Evolutionary conservation across 1,140 invertebrate species (phyloP).

Genomic region (Monochamus saltuarius): DNA sequence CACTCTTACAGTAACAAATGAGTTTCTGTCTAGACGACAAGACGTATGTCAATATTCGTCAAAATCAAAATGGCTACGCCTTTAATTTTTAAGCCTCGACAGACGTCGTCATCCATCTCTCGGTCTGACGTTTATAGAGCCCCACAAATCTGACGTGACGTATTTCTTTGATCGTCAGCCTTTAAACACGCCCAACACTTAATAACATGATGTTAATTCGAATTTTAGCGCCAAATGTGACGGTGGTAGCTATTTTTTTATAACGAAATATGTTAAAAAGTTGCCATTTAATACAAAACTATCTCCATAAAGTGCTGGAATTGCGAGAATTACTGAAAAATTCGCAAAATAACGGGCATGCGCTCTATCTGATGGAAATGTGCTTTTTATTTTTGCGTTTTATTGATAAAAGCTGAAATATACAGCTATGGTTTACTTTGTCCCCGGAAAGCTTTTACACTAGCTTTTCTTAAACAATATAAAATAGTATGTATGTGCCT

Average conservation of each 20-base stretch:
- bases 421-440: too few relatives aligned
- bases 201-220: constrained; percentile 32
- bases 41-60: constrained; percentile 55
- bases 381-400: constrained; percentile 12
- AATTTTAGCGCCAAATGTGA: constrained; percentile 28
- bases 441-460: too few relatives aligned
- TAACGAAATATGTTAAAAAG: not conserved
- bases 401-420: constrained; percentile 1
- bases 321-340: not conserved
- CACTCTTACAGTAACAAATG: constrained; percentile 52
- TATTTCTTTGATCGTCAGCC: constrained; percentile 23
- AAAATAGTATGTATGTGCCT: too few relatives aligned
- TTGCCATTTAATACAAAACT: constrained; percentile 3
- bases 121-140: not conserved
- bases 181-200: constrained; percentile 42
- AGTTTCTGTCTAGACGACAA: constrained; percentile 53
- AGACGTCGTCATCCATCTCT: constrained; percentile 16
- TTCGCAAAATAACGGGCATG: constrained; percentile 26
- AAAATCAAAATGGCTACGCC: constrained; percentile 54
- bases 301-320: not conserved
- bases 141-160: constrained; percentile 12
- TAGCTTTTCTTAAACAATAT: too few relatives aligned
- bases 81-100: constrained; percentile 42
- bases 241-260: not conserved
- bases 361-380: constrained; percentile 22